Evolutionary conservation across 2,113 vertebrate genomes (phyloP).

Genomic region (Phyllostomus hastatus): DNA sequence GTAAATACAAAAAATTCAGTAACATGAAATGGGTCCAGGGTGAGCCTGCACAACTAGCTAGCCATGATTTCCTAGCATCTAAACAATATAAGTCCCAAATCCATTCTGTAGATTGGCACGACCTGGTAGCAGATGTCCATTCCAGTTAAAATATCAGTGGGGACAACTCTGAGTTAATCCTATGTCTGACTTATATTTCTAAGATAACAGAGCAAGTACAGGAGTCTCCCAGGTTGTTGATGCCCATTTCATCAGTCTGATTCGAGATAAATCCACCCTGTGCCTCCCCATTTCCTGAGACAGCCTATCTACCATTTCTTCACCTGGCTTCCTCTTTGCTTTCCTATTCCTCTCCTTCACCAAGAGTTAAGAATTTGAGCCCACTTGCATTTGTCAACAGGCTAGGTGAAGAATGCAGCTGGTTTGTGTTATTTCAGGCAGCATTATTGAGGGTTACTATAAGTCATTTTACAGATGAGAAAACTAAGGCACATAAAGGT

Average conservation of each 20-base stretch:
- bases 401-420: not conserved
- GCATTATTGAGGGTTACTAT: not conserved
- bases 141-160: not conserved
- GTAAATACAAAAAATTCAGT: not conserved
- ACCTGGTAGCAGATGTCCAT: not conserved
- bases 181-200: not conserved
- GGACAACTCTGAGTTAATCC: not conserved
- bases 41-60: not conserved
- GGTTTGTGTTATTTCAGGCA: not conserved
- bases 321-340: not conserved
- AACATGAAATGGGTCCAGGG: not conserved
- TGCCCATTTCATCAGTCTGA: not conserved
- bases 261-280: not conserved
- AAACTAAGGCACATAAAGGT: not conserved
- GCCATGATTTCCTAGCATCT: not conserved
- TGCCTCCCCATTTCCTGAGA: not conserved
- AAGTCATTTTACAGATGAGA: not conserved
- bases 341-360: not conserved
- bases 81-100: not conserved
- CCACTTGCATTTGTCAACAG: not conserved
- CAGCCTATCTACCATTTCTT: not conserved
- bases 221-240: not conserved
- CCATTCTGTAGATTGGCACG: not conserved
- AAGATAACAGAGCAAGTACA: not conserved
- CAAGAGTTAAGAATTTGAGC: not conserved